These are phyloP conservation scores for Rotaria sp. DNA, from an alignment of 2,888 invertebrate species.

Conservation along the genomic window DNA sequence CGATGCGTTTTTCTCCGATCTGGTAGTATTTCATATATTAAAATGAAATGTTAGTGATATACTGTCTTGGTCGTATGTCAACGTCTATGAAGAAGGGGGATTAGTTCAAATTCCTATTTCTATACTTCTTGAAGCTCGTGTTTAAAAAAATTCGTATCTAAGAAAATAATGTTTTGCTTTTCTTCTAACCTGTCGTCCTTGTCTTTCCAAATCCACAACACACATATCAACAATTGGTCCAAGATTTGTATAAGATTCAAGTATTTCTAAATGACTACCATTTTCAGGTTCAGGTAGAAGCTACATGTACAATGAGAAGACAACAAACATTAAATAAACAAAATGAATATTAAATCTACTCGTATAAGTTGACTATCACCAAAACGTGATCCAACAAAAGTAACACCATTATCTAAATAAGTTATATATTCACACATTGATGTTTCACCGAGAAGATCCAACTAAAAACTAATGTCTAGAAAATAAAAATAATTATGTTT, in stretches of 20 bases:
- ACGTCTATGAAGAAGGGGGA: no score
- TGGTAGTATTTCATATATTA: no score
- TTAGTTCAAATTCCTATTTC: no score
- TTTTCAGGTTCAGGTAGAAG: slow-evolving; percentile 72
- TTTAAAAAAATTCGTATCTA: no score
- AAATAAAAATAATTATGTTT: background rate
- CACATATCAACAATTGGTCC: slow-evolving; percentile 97
- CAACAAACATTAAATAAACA: background rate
- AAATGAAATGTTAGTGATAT: no score
- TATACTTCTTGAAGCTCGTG: no score
- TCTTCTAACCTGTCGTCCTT: slow-evolving; percentile 67
- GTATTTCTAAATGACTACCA: slow-evolving; percentile 79
- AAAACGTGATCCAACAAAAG: slow-evolving; percentile 82
- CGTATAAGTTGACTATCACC: slow-evolving; percentile 88
- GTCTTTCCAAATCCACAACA: slow-evolving; percentile 86
- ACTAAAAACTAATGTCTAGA: background rate
- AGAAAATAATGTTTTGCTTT: no score
- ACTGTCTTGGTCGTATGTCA: no score
- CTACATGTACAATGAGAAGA: slow-evolving; percentile 43
- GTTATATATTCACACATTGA: slow-evolving; percentile 89
- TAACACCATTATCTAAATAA: slow-evolving; percentile 92
- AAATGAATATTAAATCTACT: slow-evolving; percentile 44
- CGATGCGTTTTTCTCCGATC: no score
- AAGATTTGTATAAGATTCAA: slow-evolving; percentile 92
- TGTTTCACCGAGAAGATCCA: slow-evolving; percentile 51